A percentile compares a stretch with the other conserved stretches of the same genome.
Conservation (phyloP, 2,888 invertebrate species). For the Folsomia candida region DNA sequence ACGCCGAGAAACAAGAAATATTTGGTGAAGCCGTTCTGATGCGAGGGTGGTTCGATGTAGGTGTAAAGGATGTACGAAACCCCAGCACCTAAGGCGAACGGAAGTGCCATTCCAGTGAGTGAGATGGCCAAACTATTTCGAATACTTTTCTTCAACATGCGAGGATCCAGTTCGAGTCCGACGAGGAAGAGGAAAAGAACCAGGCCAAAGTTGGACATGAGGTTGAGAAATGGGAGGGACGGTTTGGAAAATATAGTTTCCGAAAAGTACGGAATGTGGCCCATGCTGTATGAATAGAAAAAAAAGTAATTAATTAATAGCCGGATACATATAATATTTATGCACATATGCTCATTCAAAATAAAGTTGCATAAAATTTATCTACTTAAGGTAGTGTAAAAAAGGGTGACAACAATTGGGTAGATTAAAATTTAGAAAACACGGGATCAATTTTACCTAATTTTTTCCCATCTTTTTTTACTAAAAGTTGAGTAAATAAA, state of each 20-base stretch:
- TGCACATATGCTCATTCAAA: no score
- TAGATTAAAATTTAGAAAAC: no score
- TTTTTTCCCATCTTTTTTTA: no score
- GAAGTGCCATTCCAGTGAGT: constrained; percentile 37
- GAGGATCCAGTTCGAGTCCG: constrained; percentile 40
- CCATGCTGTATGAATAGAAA: no score
- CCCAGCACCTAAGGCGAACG: constrained; percentile 29
- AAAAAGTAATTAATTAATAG: no score
- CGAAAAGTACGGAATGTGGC: constrained; percentile 33
- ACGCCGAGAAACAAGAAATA: constrained; percentile 42
- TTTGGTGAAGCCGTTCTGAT: constrained; percentile 27
- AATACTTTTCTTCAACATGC: constrained; percentile 35
- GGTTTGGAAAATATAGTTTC: constrained; percentile 26
- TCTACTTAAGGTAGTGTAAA: no score
- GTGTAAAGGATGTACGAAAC: constrained; percentile 31
- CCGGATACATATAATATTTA: no score
- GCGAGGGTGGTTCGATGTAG: constrained; percentile 27
- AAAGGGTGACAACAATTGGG: no score
- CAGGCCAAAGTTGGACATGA: constrained; percentile 43
- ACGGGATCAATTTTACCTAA: no score
- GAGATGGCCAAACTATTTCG: constrained; percentile 35
- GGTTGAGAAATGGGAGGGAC: constrained; percentile 36
- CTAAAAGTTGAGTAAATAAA: no score
- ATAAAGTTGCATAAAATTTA: no score
- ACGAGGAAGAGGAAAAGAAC: constrained; percentile 42